Conservation (phyloP, 2,797 vertebrate genomes). For the Acropternis orthonyx region DNA sequence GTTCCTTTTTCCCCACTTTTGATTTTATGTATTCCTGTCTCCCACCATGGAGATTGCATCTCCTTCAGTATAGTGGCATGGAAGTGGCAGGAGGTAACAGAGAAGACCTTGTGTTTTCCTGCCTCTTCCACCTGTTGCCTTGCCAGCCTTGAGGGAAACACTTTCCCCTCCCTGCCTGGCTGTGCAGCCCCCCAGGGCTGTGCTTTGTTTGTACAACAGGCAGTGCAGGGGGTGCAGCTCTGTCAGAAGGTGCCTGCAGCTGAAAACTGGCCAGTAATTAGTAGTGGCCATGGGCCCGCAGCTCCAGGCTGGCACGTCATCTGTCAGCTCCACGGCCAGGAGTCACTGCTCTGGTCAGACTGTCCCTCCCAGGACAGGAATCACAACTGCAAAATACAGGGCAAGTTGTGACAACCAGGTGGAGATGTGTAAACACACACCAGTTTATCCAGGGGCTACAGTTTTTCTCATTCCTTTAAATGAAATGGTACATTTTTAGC, state of each 20-base stretch:
- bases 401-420: neutral
- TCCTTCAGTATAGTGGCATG: too few species aligned
- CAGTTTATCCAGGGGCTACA: neutral
- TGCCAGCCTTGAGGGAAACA: neutral
- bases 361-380: neutral
- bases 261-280: neutral
- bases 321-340: neutral
- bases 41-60: too few species aligned
- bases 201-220: neutral
- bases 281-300: neutral
- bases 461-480: neutral
- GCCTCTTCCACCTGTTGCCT: neutral
- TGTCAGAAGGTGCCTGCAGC: neutral
- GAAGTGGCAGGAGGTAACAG: neutral
- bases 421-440: neutral
- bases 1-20: neutral
- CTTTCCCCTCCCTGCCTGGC: neutral
- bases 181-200: rapidly evolving
- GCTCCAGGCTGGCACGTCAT: neutral
- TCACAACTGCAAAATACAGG: neutral
- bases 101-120: neutral
- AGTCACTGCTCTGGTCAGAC: neutral
- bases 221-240: neutral
- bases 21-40: neutral
- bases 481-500: neutral